Base-by-base conservation (phyloP, 1,140 invertebrate species). In the Hyphantria cunea region DNA sequence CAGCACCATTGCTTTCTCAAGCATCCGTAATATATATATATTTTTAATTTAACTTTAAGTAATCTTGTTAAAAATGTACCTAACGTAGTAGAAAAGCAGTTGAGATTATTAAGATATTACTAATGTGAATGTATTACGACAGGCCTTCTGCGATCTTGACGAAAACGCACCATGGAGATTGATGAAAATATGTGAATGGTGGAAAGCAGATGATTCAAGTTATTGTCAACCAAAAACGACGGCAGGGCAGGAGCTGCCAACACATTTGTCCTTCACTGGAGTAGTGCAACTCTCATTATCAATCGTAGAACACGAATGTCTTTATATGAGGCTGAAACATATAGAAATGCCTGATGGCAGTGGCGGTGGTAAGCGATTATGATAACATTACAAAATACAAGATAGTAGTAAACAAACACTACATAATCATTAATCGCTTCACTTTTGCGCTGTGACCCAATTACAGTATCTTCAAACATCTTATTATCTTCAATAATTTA, bases 121-220 rank as follows among this genome's bases (percentile, higher is more conserved):
- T 25, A 25, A 25, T 25, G 5, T 25, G 5, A 25, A 1, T 25
- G 17, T 3, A 25, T 25, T 1, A 15, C 12, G 12, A 10, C 53
- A 89, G 86, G 77, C 74, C 0, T 63, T 56, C 0, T 89, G 86
- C 50, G 77, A 81, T n/a, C 68, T 89, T 0, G 77, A 81, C 33
- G 62, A 73, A 6, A 59, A 60, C 0, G 63, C 71, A 0, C 84
- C 89, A 0, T 86, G 81, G 82, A 74, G 78, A 0, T 69, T 89
- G 11, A 84, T 90, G 80, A 80, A 90, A 32, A 82, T 91, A 14
- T 91, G 90, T 54, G 80, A 86, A 7, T 77, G 80, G 7, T 89
- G 86, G 86, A 59, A 74, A 3, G 88, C 86, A 0, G 82, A 89
- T 45, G 75, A 66, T 0, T 65, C 88, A 0, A 34, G 33, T 0